A percentile compares a stretch with the other conserved stretches of the same genome.
These are phyloP conservation scores for Ctenodactylus gundi DNA, from an alignment of 2,113 vertebrate genomes.

Conservation along the genomic window DNA sequence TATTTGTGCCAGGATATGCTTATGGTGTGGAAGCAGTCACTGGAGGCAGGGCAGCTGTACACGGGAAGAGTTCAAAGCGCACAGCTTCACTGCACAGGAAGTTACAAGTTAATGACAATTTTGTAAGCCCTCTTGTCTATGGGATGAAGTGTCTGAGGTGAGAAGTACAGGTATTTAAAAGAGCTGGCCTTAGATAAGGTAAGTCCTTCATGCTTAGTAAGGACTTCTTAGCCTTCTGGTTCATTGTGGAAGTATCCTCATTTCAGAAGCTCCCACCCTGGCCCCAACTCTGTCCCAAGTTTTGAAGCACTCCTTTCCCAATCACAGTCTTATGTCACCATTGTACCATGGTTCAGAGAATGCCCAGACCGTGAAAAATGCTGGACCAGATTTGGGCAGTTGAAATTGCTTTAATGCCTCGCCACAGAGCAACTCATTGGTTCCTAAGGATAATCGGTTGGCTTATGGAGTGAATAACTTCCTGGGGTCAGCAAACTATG, in stretches of 20 bases:
- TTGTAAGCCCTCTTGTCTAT: background rate
- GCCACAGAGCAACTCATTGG: background rate
- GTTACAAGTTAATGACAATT: background rate
- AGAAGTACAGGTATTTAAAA: background rate
- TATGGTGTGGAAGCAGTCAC: background rate
- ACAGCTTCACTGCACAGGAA: background rate
- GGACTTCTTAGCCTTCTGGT: background rate
- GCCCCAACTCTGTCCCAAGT: background rate
- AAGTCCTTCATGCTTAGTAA: background rate
- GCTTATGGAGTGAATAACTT: background rate
- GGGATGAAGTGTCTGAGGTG: background rate
- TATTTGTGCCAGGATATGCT: background rate
- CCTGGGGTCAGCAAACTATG: background rate
- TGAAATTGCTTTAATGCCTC: background rate
- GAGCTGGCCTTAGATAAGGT: background rate
- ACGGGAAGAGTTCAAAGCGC: background rate
- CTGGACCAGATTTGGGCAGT: background rate
- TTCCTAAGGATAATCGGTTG: background rate
- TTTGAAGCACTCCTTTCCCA: background rate
- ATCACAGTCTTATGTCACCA: background rate
- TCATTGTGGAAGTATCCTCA: background rate
- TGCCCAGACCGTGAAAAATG: background rate
- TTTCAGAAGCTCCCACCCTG: background rate
- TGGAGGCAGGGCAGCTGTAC: background rate
- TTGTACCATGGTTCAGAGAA: background rate